Base-by-base conservation (phyloP, 2,797 vertebrate genomes). In the Scolopax rusticola region DNA sequence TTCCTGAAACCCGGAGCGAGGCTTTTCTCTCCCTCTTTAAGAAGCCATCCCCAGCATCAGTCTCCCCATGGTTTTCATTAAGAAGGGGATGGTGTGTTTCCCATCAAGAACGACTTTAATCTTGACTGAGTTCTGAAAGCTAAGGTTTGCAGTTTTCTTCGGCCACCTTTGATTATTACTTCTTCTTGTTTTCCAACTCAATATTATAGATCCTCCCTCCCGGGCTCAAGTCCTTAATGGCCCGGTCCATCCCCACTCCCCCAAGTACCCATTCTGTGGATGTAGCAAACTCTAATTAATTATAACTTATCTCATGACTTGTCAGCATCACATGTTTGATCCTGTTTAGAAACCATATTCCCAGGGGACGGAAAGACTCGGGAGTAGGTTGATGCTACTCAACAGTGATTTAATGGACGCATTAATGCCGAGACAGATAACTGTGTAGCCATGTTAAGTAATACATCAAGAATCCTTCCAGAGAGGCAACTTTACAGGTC, bases 301-400 rank as follows among this genome's bases (percentile, higher is more conserved):
- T 95, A 97, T 93, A 96, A 95, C 85, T 94, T 95, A 87, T 90
- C 94, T 96, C 95, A 69, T 90, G 88, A 84, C 90, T 97, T 96
- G 93, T 96, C 95, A 91, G 89, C 94, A 95, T 93, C 86, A 51
- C 96, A 96, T 89, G 94, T 93, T 97, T 96, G 79, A 65, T 90
- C 85, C 77, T 91, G 95, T 93, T 97, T 97, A 90, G 93, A 96
- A 98, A 97, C 96, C 96, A 84, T 96, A 92, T 95, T 97, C 96
- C 96, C 73, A 60, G 45, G 92, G 92, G 83, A 95, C 51, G 27
- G 88, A 96, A 94, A 94, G 36, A 94, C 94, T 93, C 8, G 28
- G 93, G 97, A 94, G 79, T 82, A 67, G 88, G 90, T 84, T 69
- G 86, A 90, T 94, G 90, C 28, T 93, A 75, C 92, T 97, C 94